Evolutionary conservation across 2,888 invertebrate genomes (phyloP).

Genomic region (Oscheius sp.): DNA sequence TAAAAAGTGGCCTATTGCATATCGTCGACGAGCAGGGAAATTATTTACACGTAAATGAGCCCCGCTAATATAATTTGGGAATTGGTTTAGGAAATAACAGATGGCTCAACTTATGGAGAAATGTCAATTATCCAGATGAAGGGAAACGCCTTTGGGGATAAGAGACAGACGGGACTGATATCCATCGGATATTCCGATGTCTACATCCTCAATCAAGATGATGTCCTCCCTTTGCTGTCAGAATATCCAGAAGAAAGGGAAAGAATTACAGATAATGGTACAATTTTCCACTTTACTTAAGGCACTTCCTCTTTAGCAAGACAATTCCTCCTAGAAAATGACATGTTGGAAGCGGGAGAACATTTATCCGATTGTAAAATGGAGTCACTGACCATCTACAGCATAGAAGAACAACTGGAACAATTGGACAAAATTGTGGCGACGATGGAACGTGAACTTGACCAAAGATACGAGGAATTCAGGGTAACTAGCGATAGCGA

Average conservation of each 20-base stretch:
- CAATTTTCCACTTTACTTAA: too few species aligned
- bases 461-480: constrained; percentile 8
- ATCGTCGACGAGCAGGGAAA: constrained; percentile 49
- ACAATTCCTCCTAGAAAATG: constrained; percentile 41
- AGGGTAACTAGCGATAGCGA: background rate
- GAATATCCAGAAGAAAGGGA: constrained; percentile 57
- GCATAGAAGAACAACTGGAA: constrained; percentile 14
- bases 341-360: constrained; percentile 13
- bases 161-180: constrained; percentile 36
- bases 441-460: constrained; percentile 1
- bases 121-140: constrained; percentile 58
- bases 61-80: too few species aligned
- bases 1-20: constrained; percentile 60
- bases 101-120: constrained; percentile 67
- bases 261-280: constrained; percentile 56
- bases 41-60: constrained; percentile 2
- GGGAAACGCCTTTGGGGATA: constrained; percentile 48
- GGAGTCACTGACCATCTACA: background rate
- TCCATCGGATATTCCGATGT: constrained; percentile 69
- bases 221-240: constrained; percentile 50
- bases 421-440: background rate
- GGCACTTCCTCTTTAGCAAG: constrained; percentile 40
- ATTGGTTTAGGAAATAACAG: constrained; percentile 37
- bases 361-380: background rate
- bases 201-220: constrained; percentile 67